Percentiles rank a stretch among this genome's conserved stretches.
Conservation (phyloP, 1,140 invertebrate genomes). For the Teleopsis dalmanni region DNA sequence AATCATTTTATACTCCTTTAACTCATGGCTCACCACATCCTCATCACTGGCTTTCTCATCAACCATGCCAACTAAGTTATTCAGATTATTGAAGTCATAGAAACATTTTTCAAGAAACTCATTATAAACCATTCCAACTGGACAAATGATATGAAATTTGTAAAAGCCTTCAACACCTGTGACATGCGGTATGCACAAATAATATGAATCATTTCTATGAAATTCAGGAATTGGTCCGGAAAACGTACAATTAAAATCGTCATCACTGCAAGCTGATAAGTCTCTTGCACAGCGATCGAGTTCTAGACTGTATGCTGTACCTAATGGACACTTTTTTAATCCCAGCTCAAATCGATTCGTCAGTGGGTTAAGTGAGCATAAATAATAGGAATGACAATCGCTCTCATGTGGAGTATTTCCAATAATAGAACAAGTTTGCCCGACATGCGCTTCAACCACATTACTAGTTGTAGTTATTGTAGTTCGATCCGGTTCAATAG, state of each 20-base stretch:
- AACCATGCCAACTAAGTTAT: not conserved
- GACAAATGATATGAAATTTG: slow-evolving; percentile 29
- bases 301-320: slow-evolving; percentile 18
- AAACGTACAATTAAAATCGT: slow-evolving; percentile 14
- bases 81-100: slow-evolving; percentile 6
- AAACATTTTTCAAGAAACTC: slow-evolving; percentile 9
- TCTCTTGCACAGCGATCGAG: slow-evolving; percentile 24
- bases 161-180: slow-evolving; percentile 6
- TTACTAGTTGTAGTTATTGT: not conserved
- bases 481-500: not conserved
- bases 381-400: slow-evolving; percentile 27
- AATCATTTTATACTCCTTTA: slow-evolving; percentile 26
- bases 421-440: slow-evolving; percentile 7
- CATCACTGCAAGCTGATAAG: slow-evolving; percentile 21
- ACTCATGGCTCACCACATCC: slow-evolving; percentile 28
- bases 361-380: slow-evolving; percentile 16
- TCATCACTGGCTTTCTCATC: slow-evolving; percentile 17
- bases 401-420: slow-evolving; percentile 20
- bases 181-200: slow-evolving; percentile 21
- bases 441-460: not conserved
- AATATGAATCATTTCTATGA: slow-evolving; percentile 25
- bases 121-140: slow-evolving; percentile 20
- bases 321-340: slow-evolving; percentile 16
- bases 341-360: not conserved
- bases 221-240: slow-evolving; percentile 18